Conservation (phyloP, 2,888 invertebrate species). For the Mesorhabditis spiculigera region DNA sequence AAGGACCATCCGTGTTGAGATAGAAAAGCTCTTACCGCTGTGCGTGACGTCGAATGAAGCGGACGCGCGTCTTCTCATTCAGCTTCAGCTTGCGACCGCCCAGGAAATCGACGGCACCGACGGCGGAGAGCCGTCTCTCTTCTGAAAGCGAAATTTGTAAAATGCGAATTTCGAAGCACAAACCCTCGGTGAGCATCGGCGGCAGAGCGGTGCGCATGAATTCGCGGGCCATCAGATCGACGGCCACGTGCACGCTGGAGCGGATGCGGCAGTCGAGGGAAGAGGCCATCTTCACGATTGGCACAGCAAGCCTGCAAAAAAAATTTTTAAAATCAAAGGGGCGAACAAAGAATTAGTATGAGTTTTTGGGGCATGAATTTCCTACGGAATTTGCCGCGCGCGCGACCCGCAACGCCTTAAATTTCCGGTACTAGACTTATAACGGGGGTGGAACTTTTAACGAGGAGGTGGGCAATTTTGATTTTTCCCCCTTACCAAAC, state of each 20-base stretch:
- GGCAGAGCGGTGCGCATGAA: slow-evolving; percentile 84
- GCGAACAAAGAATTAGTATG: neutral
- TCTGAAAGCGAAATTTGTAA: slow-evolving; percentile 6
- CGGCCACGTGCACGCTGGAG: slow-evolving; percentile 73
- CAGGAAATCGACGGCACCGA: slow-evolving; percentile 23
- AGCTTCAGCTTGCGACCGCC: slow-evolving; percentile 24
- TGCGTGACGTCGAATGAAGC: slow-evolving; percentile 45
- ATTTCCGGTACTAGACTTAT: neutral
- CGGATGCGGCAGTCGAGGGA: slow-evolving; percentile 21
- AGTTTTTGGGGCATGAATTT: no score
- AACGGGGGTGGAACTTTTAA: neutral
- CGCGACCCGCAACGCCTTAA: no score
- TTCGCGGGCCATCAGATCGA: slow-evolving; percentile 80
- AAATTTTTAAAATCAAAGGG: slow-evolving; percentile 9
- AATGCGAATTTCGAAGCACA: no score
- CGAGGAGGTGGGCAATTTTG: no score
- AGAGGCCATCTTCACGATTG: slow-evolving; percentile 33
- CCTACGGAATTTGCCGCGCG: no score
- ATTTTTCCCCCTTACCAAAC: neutral
- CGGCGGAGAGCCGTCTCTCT: slow-evolving; percentile 25
- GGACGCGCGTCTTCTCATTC: slow-evolving; percentile 30
- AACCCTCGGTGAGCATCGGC: slow-evolving; percentile 65
- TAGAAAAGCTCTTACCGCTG: slow-evolving; percentile 32
- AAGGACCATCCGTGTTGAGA: neutral
- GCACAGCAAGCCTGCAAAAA: slow-evolving; percentile 27